Conservation (phyloP, 2,797 vertebrate species). For the Orestias chungarensis region DNA sequence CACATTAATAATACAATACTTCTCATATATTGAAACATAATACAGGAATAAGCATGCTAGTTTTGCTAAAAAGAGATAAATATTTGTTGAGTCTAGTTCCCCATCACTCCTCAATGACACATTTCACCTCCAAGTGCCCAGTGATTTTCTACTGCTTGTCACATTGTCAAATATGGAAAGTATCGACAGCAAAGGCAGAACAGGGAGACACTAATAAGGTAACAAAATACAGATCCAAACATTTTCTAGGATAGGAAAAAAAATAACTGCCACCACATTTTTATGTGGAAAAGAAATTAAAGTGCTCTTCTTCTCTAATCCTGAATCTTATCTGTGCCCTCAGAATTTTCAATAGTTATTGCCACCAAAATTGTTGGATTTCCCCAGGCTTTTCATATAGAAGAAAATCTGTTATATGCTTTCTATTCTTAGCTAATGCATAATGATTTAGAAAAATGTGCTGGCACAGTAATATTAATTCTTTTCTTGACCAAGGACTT, state of each 20-base stretch:
- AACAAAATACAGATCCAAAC: constrained; percentile 73
- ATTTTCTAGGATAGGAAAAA: constrained; percentile 63
- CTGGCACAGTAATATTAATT: constrained; percentile 40
- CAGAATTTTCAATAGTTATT: constrained; percentile 59
- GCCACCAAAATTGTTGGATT: constrained; percentile 59
- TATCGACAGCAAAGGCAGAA: constrained; percentile 54
- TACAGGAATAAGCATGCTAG: constrained; percentile 39
- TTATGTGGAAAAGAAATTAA: constrained; percentile 68
- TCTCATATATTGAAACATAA: constrained; percentile 40
- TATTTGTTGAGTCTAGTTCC: constrained; percentile 46
- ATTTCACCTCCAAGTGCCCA: constrained; percentile 56
- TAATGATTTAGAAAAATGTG: constrained; percentile 57
- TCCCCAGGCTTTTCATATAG: constrained; percentile 45
- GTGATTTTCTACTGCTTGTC: constrained; percentile 65
- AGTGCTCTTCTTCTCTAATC: constrained; percentile 48
- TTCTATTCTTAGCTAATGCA: constrained; percentile 59
- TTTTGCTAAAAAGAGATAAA: constrained; percentile 41
- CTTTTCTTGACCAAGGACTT: constrained; percentile 42
- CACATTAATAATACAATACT: constrained; percentile 54
- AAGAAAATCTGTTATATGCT: constrained; percentile 34
- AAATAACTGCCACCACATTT: constrained; percentile 64
- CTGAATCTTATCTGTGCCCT: constrained; percentile 67
- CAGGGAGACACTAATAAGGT: constrained; percentile 76
- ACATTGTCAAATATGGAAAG: constrained; percentile 63
- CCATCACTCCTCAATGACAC: constrained; percentile 55